A percentile compares a stretch with the other conserved stretches of the same genome.
These are phyloP conservation scores for Malurus elegans DNA, from an alignment of 2,113 vertebrate species.

Conservation along the genomic window DNA sequence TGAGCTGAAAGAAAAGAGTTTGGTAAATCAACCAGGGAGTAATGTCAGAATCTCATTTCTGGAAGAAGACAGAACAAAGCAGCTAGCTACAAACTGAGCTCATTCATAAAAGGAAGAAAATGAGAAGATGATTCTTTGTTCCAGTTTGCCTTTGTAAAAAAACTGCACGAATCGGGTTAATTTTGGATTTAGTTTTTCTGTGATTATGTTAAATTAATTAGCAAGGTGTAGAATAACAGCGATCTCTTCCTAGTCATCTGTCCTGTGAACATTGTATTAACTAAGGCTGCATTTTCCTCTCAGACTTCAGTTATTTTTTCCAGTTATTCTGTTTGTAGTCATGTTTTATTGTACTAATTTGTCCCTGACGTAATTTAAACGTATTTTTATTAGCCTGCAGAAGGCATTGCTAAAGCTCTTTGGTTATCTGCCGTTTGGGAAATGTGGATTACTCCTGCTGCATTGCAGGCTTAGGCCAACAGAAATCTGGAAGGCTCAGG, in stretches of 20 bases:
- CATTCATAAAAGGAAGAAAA: slow-evolving; percentile 7
- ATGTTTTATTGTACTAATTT: not conserved
- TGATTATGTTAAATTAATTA: not conserved
- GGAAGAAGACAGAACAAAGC: not conserved
- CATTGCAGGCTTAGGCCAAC: not conserved
- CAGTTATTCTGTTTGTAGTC: not conserved
- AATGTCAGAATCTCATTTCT: slow-evolving; percentile 20
- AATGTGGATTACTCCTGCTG: not conserved
- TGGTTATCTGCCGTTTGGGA: not conserved
- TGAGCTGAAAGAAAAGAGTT: not conserved
- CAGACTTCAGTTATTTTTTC: not conserved
- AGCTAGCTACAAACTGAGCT: not conserved
- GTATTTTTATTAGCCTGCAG: not conserved
- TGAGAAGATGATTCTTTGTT: not conserved
- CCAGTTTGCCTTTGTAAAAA: not conserved
- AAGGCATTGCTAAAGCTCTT: not conserved
- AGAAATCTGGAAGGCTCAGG: not conserved
- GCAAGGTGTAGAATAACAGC: not conserved
- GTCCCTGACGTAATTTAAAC: not conserved
- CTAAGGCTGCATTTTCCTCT: not conserved
- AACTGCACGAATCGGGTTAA: not conserved
- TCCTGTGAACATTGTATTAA: not conserved
- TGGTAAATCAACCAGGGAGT: not conserved
- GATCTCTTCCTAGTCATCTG: not conserved
- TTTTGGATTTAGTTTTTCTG: not conserved